phyloP scores from a whole-genome alignment of 2,113 vertebrate genomes.

The Oceanodroma tethys region DNA sequence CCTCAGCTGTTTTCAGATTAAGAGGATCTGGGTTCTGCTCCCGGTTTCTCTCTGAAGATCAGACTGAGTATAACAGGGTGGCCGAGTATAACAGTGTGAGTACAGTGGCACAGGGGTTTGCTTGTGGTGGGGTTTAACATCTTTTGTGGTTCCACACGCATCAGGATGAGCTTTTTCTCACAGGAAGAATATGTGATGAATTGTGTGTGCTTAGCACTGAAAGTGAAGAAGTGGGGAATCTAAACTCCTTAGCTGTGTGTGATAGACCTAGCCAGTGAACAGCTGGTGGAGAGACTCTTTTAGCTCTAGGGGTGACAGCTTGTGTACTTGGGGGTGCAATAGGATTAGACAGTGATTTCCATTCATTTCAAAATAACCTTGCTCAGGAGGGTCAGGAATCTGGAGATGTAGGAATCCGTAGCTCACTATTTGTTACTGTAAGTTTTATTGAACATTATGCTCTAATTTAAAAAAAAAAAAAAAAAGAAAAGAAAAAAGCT shows the following conservation, averaged over 20 bases:
- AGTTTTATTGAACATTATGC: background rate
- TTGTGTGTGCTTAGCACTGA: background rate
- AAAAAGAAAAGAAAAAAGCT: background rate
- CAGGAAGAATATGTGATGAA: background rate
- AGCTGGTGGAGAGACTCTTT: conserved; percentile 34
- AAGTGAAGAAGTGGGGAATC: conserved; percentile 9
- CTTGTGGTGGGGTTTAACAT: background rate
- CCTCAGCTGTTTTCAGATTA: background rate
- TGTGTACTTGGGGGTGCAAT: conserved; percentile 5
- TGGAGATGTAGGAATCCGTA: background rate
- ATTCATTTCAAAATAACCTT: conserved; percentile 23
- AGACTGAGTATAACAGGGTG: background rate
- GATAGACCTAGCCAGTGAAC: background rate
- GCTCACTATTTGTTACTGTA: background rate
- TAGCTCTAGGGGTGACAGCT: conserved; percentile 23
- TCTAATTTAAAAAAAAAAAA: conserved; percentile 24
- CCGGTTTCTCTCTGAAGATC: background rate
- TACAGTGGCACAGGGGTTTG: background rate
- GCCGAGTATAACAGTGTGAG: background rate
- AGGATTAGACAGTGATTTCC: conserved; percentile 18
- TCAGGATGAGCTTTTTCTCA: background rate
- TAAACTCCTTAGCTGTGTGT: conserved; percentile 29
- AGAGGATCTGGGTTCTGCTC: background rate
- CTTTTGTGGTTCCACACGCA: background rate
- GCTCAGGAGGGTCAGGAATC: background rate